phyloP scores from a whole-genome alignment of 2,888 invertebrate genomes.

The Eupithecia subumbrata region DNA sequence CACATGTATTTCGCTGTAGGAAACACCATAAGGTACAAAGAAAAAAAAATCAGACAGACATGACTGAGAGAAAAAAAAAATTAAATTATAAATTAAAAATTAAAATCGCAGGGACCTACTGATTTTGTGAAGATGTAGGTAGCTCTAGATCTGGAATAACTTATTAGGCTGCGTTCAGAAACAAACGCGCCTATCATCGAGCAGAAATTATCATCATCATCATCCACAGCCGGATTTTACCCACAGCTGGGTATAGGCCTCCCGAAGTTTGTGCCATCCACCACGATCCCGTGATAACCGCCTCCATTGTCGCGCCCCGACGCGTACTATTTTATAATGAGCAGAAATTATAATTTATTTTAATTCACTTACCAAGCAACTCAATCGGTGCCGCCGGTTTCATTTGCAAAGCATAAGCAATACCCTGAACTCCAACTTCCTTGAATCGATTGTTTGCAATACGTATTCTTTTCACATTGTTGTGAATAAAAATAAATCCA shows the following conservation, averaged over 20 bases:
- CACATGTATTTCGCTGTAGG: too few species aligned
- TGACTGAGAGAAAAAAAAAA: too few species aligned
- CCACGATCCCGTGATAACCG: too few species aligned
- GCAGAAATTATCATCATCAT: not conserved
- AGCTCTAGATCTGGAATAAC: not conserved
- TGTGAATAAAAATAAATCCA: constrained; percentile 79
- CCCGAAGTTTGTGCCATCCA: too few species aligned
- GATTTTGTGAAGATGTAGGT: not conserved
- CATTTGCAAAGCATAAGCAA: constrained; percentile 81
- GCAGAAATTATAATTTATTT: not conserved
- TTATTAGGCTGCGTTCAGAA: not conserved
- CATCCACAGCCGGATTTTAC: too few species aligned
- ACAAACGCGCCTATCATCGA: not conserved
- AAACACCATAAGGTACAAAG: too few species aligned
- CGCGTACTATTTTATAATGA: too few species aligned
- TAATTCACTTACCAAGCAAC: constrained; percentile 61
- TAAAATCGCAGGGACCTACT: not conserved
- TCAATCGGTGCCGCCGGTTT: constrained; percentile 78
- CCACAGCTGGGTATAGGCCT: too few species aligned
- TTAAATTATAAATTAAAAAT: too few species aligned
- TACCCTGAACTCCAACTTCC: constrained; percentile 79
- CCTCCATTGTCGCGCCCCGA: too few species aligned
- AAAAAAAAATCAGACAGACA: too few species aligned
- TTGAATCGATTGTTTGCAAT: constrained; percentile 84
- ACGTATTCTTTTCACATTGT: constrained; percentile 74